These are phyloP conservation scores for Hypercompe scribonia DNA, from an alignment of 2,888 invertebrate genomes.

Conservation along the genomic window DNA sequence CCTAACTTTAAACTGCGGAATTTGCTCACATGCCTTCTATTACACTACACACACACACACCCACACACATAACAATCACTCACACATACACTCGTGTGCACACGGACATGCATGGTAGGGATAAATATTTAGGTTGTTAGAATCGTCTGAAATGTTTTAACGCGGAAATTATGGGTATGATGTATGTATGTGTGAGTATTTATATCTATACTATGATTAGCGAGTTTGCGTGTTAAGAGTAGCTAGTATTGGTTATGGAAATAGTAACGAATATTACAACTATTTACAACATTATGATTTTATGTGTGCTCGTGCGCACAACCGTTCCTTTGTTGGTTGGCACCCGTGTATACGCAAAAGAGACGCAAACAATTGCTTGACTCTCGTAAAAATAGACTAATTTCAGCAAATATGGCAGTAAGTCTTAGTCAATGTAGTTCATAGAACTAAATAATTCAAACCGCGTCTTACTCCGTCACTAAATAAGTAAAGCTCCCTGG, in stretches of 20 bases:
- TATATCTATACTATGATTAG: conserved; percentile 24
- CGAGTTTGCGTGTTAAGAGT: conserved; percentile 8
- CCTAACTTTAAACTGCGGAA: conserved; percentile 73
- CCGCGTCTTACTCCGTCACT: conserved; percentile 6
- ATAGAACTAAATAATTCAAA: conserved; percentile 12
- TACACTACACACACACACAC: conserved; percentile 23
- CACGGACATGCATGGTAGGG: conserved; percentile 28
- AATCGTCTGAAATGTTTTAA: conserved; percentile 40
- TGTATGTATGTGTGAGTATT: conserved; percentile 18
- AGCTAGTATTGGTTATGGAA: conserved; percentile 6
- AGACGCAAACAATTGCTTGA: no score
- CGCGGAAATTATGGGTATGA: conserved; percentile 37
- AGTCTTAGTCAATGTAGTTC: not conserved
- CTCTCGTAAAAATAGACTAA: not conserved
- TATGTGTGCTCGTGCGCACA: not conserved
- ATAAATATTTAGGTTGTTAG: conserved; percentile 47
- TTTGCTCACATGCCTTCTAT: conserved; percentile 64
- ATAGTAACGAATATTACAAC: not conserved
- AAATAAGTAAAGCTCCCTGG: conserved; percentile 27
- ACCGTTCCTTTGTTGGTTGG: no score
- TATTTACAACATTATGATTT: not conserved
- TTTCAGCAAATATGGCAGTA: not conserved
- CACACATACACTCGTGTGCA: conserved; percentile 32
- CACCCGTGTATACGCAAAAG: no score
- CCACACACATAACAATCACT: conserved; percentile 31